A percentile compares a stretch with the other conserved stretches of the same genome.
These are phyloP conservation scores for Chaetogeoica ovagalla DNA, from an alignment of 2,888 invertebrate species.

Conservation along the genomic window DNA sequence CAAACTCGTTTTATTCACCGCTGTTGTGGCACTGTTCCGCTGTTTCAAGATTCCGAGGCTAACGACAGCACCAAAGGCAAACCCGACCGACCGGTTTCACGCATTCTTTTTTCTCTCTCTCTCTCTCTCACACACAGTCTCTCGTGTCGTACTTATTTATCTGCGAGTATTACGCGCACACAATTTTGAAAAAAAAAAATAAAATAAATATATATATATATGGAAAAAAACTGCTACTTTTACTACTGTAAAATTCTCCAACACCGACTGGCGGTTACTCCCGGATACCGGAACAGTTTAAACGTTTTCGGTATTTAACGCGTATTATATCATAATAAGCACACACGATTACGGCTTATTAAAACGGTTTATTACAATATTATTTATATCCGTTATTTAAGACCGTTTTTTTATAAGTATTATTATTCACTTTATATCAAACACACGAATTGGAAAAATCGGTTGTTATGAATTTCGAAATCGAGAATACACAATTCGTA, in stretches of 20 bases:
- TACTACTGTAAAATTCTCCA: slow-evolving; percentile 36
- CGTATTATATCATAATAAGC: neutral
- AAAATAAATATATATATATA: neutral
- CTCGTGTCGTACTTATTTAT: slow-evolving; percentile 24
- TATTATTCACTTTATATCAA: too few relatives aligned
- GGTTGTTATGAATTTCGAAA: too few relatives aligned
- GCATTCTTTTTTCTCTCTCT: slow-evolving; percentile 20
- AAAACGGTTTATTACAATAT: neutral
- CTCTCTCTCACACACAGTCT: slow-evolving; percentile 24
- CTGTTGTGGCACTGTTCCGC: slow-evolving; percentile 3
- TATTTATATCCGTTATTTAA: too few relatives aligned
- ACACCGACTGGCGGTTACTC: too few relatives aligned
- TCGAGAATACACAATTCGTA: too few relatives aligned
- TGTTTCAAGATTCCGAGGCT: slow-evolving; percentile 48
- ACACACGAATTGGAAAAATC: too few relatives aligned
- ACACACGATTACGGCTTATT: slow-evolving; percentile 13
- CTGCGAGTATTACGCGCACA: neutral
- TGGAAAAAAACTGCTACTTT: slow-evolving; percentile 21
- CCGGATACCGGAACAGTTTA: slow-evolving; percentile 20
- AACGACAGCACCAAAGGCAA: slow-evolving; percentile 52
- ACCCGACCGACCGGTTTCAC: slow-evolving; percentile 47
- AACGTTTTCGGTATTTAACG: slow-evolving; percentile 3
- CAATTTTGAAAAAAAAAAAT: too few relatives aligned
- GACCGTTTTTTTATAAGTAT: too few relatives aligned
- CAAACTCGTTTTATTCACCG: slow-evolving; percentile 50